These are phyloP conservation scores for Andrena camellia DNA, from an alignment of 2,888 invertebrate species.

Conservation along the genomic window DNA sequence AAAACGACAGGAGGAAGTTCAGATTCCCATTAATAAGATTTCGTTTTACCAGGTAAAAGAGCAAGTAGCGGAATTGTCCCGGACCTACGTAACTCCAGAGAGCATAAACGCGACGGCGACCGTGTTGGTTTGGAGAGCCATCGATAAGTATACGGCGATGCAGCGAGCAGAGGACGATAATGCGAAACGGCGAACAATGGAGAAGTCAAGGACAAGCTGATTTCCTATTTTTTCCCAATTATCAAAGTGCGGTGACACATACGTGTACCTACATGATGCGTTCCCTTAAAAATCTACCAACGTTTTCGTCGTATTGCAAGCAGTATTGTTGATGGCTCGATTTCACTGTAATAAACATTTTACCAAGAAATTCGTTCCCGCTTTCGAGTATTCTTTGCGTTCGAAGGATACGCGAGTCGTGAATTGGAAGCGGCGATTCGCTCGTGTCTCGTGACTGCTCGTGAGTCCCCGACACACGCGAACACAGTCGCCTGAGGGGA, in stretches of 20 bases:
- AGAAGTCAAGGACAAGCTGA: background rate
- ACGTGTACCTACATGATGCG: background rate
- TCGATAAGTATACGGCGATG: constrained; percentile 86
- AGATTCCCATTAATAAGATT: background rate
- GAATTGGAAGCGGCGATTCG: background rate
- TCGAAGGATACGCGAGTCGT: no score
- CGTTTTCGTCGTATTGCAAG: background rate
- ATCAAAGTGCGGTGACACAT: background rate
- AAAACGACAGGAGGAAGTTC: no score
- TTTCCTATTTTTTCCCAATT: background rate
- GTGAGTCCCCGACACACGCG: constrained; percentile 8
- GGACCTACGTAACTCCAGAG: constrained; percentile 87
- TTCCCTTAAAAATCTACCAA: background rate
- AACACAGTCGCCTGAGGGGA: constrained; percentile 2
- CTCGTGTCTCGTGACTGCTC: constrained; percentile 26
- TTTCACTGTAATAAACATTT: background rate
- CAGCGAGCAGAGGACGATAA: constrained; percentile 51
- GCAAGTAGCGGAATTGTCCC: constrained; percentile 85
- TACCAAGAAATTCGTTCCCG: background rate
- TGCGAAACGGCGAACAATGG: constrained; percentile 12
- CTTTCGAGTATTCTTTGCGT: no score
- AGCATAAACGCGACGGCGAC: constrained; percentile 87
- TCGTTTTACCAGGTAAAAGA: constrained; percentile 63
- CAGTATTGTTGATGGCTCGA: background rate
- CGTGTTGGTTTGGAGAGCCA: constrained; percentile 87